phyloP scores from a whole-genome alignment of 2,888 invertebrate genomes.

The Amiota communis region DNA sequence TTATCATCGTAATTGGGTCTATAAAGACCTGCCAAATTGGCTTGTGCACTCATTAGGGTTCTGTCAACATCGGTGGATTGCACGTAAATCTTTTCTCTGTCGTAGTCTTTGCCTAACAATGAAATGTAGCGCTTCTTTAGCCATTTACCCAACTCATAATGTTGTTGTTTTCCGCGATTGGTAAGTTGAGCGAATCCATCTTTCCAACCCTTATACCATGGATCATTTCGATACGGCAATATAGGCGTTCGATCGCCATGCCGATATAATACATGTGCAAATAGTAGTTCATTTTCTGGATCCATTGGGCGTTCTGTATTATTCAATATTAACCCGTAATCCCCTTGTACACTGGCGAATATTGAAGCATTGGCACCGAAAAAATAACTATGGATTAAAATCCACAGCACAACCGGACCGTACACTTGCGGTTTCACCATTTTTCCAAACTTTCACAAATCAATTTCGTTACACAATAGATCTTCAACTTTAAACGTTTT shows the following conservation, averaged over 20 bases:
- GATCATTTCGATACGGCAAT: slow-evolving; percentile 88
- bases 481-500: no score
- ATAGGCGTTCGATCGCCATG: slow-evolving; percentile 92
- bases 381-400: slow-evolving; percentile 37
- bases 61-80: slow-evolving; percentile 90
- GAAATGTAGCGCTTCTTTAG: slow-evolving; percentile 80
- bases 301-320: slow-evolving; percentile 47
- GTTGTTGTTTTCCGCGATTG: slow-evolving; percentile 83
- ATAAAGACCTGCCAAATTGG: slow-evolving; percentile 85
- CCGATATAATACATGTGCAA: slow-evolving; percentile 77
- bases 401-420: neutral
- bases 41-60: slow-evolving; percentile 89
- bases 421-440: slow-evolving; percentile 19
- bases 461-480: no score
- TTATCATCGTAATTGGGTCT: slow-evolving; percentile 77
- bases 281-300: slow-evolving; percentile 55
- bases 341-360: no score
- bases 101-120: slow-evolving; percentile 76
- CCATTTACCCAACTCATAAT: slow-evolving; percentile 84
- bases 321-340: no score
- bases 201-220: slow-evolving; percentile 86
- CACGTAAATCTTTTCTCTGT: slow-evolving; percentile 76
- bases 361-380: slow-evolving; percentile 25
- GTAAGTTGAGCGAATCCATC: slow-evolving; percentile 91
- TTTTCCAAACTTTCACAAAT: neutral